Evolutionary conservation across 2,113 vertebrate genomes (phyloP).

Genomic region (Embiotoca jacksoni): DNA sequence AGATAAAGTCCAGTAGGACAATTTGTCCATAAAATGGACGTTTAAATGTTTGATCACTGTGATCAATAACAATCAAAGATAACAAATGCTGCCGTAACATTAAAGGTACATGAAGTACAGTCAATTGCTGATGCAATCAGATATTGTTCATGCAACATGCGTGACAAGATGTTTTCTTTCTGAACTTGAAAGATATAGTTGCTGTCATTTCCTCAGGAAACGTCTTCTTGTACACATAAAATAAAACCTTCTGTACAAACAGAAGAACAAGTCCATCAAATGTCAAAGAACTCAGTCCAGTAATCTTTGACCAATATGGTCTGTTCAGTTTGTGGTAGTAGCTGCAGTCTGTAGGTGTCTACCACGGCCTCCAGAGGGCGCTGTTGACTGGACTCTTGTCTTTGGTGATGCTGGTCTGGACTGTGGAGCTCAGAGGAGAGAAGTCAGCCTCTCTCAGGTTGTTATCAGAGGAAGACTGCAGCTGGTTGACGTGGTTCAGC

Average conservation of each 20-base stretch:
- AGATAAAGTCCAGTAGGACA: background rate
- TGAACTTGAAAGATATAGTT: constrained; percentile 32
- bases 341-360: constrained; percentile 45
- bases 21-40: background rate
- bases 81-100: no score
- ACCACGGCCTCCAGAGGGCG: constrained; percentile 77
- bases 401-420: constrained; percentile 52
- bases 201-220: constrained; percentile 48
- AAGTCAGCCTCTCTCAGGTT: constrained; percentile 39
- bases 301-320: constrained; percentile 57
- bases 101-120: background rate
- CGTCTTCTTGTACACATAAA: background rate
- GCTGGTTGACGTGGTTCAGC: constrained; percentile 51
- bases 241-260: constrained; percentile 18
- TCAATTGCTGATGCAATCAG: background rate
- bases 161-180: constrained; percentile 42
- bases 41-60: constrained; percentile 6
- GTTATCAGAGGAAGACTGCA: constrained; percentile 48
- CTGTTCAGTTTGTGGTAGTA: background rate
- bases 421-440: constrained; percentile 50
- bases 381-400: constrained; percentile 62
- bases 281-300: background rate
- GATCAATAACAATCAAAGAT: constrained; percentile 1
- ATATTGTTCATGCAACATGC: constrained; percentile 43
- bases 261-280: constrained; percentile 13